Conservation (phyloP, 2,797 vertebrate genomes). For the Danio tinwini region DNA sequence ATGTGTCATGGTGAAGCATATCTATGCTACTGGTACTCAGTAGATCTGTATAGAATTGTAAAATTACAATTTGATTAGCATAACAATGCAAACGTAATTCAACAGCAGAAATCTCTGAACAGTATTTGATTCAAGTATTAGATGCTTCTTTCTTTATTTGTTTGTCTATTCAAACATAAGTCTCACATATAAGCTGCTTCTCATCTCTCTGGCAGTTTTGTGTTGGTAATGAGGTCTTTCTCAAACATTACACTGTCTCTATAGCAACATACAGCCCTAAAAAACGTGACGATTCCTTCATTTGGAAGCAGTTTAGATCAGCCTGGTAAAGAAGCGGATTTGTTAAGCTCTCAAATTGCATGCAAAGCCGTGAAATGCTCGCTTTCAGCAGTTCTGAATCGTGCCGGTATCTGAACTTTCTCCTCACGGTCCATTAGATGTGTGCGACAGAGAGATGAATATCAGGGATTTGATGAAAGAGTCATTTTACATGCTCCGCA, state of each 20-base stretch:
- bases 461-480: conserved; percentile 62
- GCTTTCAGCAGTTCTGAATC: conserved; percentile 62
- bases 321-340: conserved; percentile 72
- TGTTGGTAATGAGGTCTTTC: conserved; percentile 62
- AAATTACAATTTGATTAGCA: conserved; percentile 22
- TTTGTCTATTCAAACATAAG: conserved; percentile 50
- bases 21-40: conserved; percentile 1
- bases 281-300: conserved; percentile 67
- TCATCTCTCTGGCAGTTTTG: conserved; percentile 40
- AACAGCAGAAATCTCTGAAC: conserved; percentile 36
- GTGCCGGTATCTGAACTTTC: conserved; percentile 68
- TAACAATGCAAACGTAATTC: conserved; percentile 37
- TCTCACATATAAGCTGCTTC: conserved; percentile 58
- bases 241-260: conserved; percentile 70
- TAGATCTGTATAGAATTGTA: neutral
- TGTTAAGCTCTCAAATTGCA: conserved; percentile 70
- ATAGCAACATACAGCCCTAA: conserved; percentile 66
- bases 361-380: conserved; percentile 69
- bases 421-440: conserved; percentile 70
- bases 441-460: conserved; percentile 42
- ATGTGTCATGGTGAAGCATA: neutral
- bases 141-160: conserved; percentile 46
- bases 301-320: conserved; percentile 73
- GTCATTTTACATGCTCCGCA: conserved; percentile 58
- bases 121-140: conserved; percentile 40